phyloP scores from a whole-genome alignment of 2,888 invertebrate genomes.

The Kryphioiulus occultus region DNA sequence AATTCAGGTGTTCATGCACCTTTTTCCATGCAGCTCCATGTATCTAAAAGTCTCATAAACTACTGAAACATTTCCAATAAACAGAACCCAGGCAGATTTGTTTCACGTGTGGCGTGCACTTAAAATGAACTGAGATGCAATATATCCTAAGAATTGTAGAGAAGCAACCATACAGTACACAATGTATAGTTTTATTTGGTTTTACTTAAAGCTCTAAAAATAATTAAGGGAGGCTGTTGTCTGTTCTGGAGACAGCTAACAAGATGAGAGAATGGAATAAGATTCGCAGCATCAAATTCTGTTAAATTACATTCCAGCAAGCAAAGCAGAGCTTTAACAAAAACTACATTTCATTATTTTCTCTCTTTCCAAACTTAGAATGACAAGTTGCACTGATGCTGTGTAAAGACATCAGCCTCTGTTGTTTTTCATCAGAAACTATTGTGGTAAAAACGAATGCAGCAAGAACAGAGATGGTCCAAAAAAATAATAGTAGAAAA shows the following conservation, averaged over 20 bases:
- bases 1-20: too few species aligned
- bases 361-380: neutral
- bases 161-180: neutral
- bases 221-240: neutral
- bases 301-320: constrained; percentile 6
- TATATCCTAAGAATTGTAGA: neutral
- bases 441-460: neutral
- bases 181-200: neutral
- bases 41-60: neutral
- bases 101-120: neutral
- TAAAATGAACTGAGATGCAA: neutral
- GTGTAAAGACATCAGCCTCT: neutral
- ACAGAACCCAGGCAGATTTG: neutral
- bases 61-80: neutral
- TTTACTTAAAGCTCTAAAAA: neutral
- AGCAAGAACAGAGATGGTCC: too few species aligned
- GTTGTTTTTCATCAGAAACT: neutral
- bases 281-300: neutral
- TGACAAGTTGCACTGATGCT: neutral
- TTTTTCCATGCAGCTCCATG: too few species aligned
- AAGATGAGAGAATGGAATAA: neutral
- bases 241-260: neutral
- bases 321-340: neutral
- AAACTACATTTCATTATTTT: neutral
- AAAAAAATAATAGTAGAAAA: too few species aligned